phyloP scores from a whole-genome alignment of 2,888 invertebrate species.

The Beris chalybata region DNA sequence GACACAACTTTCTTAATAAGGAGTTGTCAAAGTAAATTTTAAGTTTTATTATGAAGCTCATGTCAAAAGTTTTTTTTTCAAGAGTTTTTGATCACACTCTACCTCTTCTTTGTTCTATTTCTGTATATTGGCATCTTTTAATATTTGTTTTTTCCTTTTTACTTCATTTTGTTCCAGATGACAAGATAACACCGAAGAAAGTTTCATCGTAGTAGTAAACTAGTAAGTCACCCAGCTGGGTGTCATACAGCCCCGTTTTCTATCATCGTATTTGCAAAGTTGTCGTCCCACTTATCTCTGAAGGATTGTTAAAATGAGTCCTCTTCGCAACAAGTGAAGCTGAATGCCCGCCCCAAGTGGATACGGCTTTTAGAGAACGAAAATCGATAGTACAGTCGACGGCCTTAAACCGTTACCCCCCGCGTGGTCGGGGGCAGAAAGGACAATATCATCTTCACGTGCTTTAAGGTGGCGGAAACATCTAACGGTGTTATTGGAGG shows the following conservation, averaged over 20 bases:
- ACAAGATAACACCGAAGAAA: constrained; percentile 26
- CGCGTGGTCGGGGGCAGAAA: too few species aligned
- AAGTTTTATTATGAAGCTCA: neutral
- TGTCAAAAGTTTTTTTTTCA: constrained; percentile 11
- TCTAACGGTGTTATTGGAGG: neutral
- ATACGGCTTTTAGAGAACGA: neutral
- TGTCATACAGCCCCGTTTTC: too few species aligned
- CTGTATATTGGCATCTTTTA: too few species aligned
- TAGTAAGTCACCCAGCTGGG: neutral
- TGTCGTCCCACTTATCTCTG: neutral
- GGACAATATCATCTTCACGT: too few species aligned
- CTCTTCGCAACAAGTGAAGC: constrained; percentile 11
- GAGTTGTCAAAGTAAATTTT: neutral
- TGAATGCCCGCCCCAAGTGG: constrained; percentile 6
- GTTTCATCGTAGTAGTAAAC: constrained; percentile 5
- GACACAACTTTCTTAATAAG: constrained; percentile 9
- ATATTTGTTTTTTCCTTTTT: neutral
- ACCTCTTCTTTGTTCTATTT: too few species aligned
- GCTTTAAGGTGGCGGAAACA: constrained; percentile 1
- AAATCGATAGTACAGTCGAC: constrained; percentile 9
- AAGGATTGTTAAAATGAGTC: neutral
- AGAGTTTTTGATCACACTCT: neutral
- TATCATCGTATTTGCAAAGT: too few species aligned
- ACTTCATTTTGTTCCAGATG: constrained; percentile 19
- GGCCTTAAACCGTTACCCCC: constrained; percentile 4